Evolutionary conservation across 2,888 invertebrate genomes (phyloP).

Genomic region (Stenichneumon culpator): DNA sequence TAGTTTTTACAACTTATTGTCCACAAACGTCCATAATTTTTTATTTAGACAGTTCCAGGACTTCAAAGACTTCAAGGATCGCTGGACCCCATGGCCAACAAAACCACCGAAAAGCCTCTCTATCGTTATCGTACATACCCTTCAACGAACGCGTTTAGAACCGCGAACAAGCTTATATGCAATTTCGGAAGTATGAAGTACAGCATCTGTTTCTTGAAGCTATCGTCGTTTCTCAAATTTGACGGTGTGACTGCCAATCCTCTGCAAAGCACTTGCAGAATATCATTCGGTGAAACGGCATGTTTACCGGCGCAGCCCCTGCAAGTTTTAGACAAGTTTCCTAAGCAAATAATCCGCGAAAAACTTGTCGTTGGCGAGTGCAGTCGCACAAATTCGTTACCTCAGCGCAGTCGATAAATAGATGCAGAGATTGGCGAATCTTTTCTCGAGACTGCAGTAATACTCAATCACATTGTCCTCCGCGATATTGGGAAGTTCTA

Average conservation of each 20-base stretch:
- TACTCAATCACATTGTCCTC: slow-evolving; percentile 77
- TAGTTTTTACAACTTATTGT: too few relatives aligned
- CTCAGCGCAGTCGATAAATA: slow-evolving; percentile 78
- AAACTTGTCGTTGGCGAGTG: background rate
- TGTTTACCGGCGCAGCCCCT: slow-evolving; percentile 77
- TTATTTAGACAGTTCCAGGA: too few relatives aligned
- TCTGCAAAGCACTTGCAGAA: slow-evolving; percentile 78
- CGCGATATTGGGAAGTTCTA: slow-evolving; percentile 77
- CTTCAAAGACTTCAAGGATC: background rate
- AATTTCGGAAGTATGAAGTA: slow-evolving; percentile 78
- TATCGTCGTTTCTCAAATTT: slow-evolving; percentile 74
- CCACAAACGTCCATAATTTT: too few relatives aligned
- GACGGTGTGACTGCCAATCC: slow-evolving; percentile 79
- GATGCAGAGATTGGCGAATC: slow-evolving; percentile 80
- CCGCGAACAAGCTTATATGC: slow-evolving; percentile 75
- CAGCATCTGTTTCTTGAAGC: slow-evolving; percentile 75
- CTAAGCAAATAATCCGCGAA: background rate
- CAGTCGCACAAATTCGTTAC: slow-evolving; percentile 66
- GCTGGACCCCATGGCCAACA: background rate
- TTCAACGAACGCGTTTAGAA: slow-evolving; percentile 78
- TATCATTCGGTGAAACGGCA: slow-evolving; percentile 76
- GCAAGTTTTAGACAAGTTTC: slow-evolving; percentile 44
- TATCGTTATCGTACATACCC: slow-evolving; percentile 73
- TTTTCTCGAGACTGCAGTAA: slow-evolving; percentile 75
- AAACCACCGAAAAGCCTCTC: background rate